Percentiles rank a stretch among this genome's conserved stretches.
Conservation (phyloP, 2,797 vertebrate species). For the Salmo trutta region DNA sequence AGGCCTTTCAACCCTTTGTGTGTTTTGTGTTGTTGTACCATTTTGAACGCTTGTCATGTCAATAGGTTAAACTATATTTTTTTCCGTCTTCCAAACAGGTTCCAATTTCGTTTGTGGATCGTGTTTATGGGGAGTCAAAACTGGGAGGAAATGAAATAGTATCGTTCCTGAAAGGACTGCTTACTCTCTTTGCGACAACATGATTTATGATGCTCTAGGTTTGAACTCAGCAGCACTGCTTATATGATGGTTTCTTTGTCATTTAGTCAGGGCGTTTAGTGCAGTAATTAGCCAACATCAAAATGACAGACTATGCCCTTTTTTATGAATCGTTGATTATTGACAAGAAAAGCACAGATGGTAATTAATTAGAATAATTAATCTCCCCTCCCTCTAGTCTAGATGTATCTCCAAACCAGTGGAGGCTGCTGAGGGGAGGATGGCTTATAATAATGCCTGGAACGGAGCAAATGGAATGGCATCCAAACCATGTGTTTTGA, state of each 20-base stretch:
- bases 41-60: neutral
- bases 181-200: conserved; percentile 95
- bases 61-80: neutral
- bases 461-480: no score
- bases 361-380: neutral
- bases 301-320: neutral
- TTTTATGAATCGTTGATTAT: neutral
- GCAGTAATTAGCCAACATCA: neutral
- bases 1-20: neutral
- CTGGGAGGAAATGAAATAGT: conserved; percentile 97
- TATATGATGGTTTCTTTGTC: neutral
- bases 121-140: conserved; percentile 98
- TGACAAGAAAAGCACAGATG: neutral
- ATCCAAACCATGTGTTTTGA: no score
- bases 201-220: conserved; percentile 56
- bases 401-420: neutral
- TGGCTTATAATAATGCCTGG: no score
- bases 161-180: conserved; percentile 92
- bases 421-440: no score
- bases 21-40: neutral
- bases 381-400: neutral
- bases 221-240: neutral
- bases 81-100: conserved; percentile 75
- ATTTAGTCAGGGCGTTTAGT: neutral
- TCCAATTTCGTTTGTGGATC: conserved; percentile 97